A percentile compares a stretch with the other conserved stretches of the same genome.
Conservation (phyloP, 2,797 vertebrate genomes). For the Sus cebifrons region DNA sequence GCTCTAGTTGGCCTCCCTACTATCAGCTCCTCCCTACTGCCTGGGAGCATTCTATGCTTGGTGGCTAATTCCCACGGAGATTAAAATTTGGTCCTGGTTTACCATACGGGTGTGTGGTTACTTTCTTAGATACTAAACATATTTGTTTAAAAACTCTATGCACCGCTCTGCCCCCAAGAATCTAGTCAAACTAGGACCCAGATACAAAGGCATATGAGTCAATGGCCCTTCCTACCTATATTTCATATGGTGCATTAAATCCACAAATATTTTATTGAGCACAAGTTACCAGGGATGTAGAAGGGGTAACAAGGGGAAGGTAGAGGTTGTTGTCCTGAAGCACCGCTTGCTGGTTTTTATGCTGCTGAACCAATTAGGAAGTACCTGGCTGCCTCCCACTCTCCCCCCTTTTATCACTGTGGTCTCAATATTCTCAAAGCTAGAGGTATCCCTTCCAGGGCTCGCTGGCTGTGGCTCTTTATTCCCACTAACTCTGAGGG, state of each 20-base stretch:
- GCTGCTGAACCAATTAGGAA: neutral
- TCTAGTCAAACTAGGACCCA: neutral
- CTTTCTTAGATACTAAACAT: neutral
- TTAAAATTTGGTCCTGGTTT: constrained; percentile 7
- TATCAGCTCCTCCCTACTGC: constrained; percentile 15
- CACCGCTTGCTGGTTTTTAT: neutral
- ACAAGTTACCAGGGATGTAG: neutral
- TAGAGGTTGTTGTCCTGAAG: neutral
- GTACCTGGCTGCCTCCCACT: neutral
- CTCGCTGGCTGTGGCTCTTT: neutral
- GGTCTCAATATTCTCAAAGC: neutral
- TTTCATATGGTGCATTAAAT: neutral
- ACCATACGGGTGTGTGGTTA: neutral
- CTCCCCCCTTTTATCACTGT: rapidly evolving
- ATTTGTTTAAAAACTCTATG: neutral
- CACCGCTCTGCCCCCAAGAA: neutral
- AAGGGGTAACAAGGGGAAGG: neutral
- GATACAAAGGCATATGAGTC: neutral
- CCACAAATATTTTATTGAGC: neutral
- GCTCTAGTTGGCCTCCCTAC: neutral
- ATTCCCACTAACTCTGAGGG: neutral
- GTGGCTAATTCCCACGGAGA: constrained; percentile 41
- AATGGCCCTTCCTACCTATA: neutral
- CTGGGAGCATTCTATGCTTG: neutral
- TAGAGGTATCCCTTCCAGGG: too few relatives aligned